Conservation (phyloP, 2,113 vertebrate genomes). For the Pelvicachromis taeniatus region DNA sequence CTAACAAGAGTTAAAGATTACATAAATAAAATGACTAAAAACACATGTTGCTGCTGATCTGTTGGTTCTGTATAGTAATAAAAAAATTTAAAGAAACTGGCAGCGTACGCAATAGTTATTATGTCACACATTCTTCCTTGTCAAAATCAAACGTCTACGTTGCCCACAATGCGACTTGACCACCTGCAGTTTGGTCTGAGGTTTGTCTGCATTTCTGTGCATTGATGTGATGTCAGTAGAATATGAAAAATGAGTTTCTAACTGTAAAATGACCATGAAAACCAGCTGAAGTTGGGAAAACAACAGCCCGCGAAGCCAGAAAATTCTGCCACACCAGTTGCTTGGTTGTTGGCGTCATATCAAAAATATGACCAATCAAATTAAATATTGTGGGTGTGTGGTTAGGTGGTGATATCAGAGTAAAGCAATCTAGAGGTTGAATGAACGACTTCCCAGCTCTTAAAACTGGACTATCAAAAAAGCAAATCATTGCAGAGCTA, state of each 20-base stretch:
- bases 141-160: background rate
- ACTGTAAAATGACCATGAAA: background rate
- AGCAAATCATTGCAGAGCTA: no score
- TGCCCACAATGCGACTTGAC: background rate
- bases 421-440: background rate
- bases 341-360: background rate
- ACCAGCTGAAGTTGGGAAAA: background rate
- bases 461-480: background rate
- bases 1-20: background rate
- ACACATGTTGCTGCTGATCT: background rate
- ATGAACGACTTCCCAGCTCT: background rate
- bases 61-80: background rate
- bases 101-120: background rate
- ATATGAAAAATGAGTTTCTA: background rate
- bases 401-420: background rate
- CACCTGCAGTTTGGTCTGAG: background rate
- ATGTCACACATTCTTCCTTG: background rate
- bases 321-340: fast-evolving
- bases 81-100: background rate
- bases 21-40: background rate
- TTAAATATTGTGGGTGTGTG: background rate
- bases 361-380: background rate
- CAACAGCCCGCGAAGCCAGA: background rate
- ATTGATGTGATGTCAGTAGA: background rate
- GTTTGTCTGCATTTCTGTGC: background rate